phyloP scores from a whole-genome alignment of 1,140 invertebrate species.

The Cydia pomonella region DNA sequence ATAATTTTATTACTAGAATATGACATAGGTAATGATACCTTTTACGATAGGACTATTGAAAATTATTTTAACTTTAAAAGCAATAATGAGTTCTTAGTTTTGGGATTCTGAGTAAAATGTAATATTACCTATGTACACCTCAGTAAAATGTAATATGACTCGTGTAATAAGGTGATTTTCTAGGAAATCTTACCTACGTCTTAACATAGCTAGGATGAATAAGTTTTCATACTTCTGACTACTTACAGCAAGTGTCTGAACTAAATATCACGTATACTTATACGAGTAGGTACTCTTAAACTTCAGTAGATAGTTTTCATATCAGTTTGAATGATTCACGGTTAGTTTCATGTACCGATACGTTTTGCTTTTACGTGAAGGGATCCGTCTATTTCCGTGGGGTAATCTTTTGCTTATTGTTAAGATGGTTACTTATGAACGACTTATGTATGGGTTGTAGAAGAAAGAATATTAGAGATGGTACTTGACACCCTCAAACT shows the following conservation, averaged over 20 bases:
- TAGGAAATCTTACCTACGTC: neutral
- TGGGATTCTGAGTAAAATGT: no score
- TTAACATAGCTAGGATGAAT: neutral
- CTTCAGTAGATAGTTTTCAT: conserved; percentile 14
- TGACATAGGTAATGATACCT: no score
- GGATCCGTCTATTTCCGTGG: neutral
- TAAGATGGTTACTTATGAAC: neutral
- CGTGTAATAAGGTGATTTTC: neutral
- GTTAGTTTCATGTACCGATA: neutral
- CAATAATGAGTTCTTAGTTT: no score
- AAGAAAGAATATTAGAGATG: neutral
- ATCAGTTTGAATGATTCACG: no score
- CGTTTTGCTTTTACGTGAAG: neutral
- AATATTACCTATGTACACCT: neutral
- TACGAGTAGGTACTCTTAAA: neutral
- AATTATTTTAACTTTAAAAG: no score
- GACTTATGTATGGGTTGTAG: neutral
- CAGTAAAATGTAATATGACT: no score
- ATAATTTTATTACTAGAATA: no score
- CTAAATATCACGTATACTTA: neutral
- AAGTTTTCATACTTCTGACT: neutral
- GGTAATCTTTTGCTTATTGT: neutral
- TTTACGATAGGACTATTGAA: no score
- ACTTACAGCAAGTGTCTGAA: neutral
- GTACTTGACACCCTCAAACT: no score